Evolutionary conservation across 2,113 vertebrate species (phyloP), one percentile per base, ranked within the genome.

Genomic region (Desmodus rotundus): DNA sequence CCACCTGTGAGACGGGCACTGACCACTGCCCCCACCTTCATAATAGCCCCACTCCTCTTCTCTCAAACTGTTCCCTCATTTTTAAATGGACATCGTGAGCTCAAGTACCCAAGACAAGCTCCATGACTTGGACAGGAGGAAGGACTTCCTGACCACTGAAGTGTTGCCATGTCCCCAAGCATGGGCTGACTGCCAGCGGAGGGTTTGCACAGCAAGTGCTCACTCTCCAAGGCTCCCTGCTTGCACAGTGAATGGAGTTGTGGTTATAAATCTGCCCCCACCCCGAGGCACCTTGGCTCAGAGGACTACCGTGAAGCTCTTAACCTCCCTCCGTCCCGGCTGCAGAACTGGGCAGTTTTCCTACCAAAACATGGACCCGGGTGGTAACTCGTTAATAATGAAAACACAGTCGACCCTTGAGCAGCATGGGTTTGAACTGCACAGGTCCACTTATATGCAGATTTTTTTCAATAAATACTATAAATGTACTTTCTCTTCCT

Each of bases 141-240:
- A 14, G 17, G n/a, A 28, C 14, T 43, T 36, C 38, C 43, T 77
- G 7, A 70, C 73, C 47, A 0, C 17, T 6, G 13, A 28, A 33
- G 28, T 22, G 12, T 50, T 17, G 72, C 58, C 14, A 0, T 13
- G 26, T 14, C 67, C 14, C 15, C 17, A 54, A 58, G 38, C 5
- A 3, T 68, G 47, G 76, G 50, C 24, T 54, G 31, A 5, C 85
- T 52, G 24, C 7, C 33, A 4, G 4, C 43, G n/a, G 17, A 36
- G 56, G 43, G 43, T 43, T 4, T 26, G 10, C 43, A 9, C 16
- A 28, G 72, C 28, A 26, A 0, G 15, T 1, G 2, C 4, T 36
- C 54, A 19, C 45, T 33, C n/a, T 38, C 45, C 14, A 8, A 6
- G n/a, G n/a, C 76, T 38, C 76, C 7, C 0, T n/a, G 0, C 14